Evolutionary conservation across 1,140 invertebrate species (phyloP).

Genomic region (Ceratina australensis): DNA sequence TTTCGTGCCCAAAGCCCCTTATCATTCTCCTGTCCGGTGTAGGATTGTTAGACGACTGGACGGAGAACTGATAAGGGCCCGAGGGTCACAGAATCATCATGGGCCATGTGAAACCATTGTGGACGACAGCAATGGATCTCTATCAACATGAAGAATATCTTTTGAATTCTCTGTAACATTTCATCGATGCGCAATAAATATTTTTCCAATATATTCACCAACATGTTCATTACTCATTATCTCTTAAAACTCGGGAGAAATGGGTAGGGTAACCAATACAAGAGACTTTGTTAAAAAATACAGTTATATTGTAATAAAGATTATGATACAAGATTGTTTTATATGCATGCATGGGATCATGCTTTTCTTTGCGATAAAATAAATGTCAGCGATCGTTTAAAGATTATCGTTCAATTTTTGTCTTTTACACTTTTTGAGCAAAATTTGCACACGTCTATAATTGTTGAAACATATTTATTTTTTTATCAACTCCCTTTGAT

Average conservation of each 20-base stretch:
- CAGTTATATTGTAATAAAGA: constrained; percentile 41
- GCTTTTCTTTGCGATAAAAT: neutral
- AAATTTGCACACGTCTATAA: neutral
- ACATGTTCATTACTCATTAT: neutral
- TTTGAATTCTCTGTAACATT: neutral
- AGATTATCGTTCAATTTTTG: neutral
- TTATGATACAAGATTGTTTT: constrained; percentile 26
- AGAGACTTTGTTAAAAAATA: constrained; percentile 9
- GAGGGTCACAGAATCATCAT: constrained; percentile 80
- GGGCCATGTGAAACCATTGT: constrained; percentile 41
- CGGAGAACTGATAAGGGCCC: constrained; percentile 89
- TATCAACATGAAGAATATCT: neutral
- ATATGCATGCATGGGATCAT: neutral
- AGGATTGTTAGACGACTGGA: constrained; percentile 82
- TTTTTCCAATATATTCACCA: neutral
- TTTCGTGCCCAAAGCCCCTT: constrained; percentile 82
- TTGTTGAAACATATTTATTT: constrained; percentile 50
- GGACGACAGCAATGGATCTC: neutral
- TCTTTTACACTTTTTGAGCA: neutral
- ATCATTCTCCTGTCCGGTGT: constrained; percentile 87
- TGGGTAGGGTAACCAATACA: neutral
- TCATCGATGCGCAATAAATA: neutral
- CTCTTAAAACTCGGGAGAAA: neutral
- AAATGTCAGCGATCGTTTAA: neutral
- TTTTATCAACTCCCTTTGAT: constrained; percentile 63